Conservation (phyloP, 2,113 vertebrate species). For the Hippopotamus amphibius region DNA sequence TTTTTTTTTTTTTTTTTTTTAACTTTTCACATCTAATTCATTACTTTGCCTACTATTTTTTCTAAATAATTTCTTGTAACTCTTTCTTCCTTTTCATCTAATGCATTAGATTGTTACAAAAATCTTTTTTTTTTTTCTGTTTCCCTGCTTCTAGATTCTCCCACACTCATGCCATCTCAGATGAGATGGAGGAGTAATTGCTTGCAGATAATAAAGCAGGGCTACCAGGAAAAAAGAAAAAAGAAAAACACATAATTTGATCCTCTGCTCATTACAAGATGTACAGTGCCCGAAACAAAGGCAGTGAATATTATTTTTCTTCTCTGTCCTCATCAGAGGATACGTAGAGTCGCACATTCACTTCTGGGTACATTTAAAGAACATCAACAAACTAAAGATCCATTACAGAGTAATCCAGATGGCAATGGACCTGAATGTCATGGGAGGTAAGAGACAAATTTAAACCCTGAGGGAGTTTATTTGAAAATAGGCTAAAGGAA, state of each 20-base stretch:
- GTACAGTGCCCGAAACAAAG: not conserved
- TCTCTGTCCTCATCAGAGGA: not conserved
- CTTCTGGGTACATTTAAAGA: not conserved
- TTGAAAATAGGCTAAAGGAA: constrained; percentile 14
- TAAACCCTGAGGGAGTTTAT: not conserved
- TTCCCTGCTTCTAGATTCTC: not conserved
- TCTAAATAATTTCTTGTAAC: not conserved
- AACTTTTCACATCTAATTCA: constrained; percentile 44
- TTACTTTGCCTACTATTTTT: constrained; percentile 38
- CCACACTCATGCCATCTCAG: not conserved
- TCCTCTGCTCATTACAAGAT: not conserved
- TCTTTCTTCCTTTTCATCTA: not conserved
- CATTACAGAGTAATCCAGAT: not conserved
- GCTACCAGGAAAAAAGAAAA: not conserved
- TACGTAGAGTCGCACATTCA: not conserved
- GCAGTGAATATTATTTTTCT: not conserved
- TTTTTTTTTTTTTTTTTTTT: not conserved
- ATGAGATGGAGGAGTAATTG: constrained; percentile 31
- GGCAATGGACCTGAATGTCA: not conserved
- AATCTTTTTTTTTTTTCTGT: not conserved
- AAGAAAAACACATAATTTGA: not conserved
- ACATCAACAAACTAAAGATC: not conserved
- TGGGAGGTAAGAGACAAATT: not conserved
- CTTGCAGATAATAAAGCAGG: constrained; percentile 11
- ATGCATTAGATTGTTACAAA: constrained; percentile 21